Conservation (phyloP, 1,140 invertebrate species). For the Dendrolimus kikuchii region DNA sequence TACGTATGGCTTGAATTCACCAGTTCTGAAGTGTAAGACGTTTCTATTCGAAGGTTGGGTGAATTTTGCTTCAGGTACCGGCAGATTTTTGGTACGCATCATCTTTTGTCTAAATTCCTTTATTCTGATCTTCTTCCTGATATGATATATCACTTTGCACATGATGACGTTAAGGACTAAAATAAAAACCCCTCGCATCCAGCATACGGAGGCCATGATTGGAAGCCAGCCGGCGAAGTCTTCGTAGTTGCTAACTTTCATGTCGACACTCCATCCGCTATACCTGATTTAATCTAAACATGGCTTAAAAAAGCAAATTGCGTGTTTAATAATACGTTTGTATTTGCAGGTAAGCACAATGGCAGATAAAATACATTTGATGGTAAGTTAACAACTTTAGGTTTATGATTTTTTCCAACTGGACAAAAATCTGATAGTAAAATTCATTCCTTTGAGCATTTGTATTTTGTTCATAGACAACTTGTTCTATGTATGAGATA, state of each 20-base stretch:
- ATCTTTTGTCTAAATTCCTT: conserved; percentile 32
- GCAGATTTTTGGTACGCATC: conserved; percentile 19
- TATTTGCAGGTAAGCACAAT: too few species aligned
- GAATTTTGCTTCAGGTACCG: conserved; percentile 35
- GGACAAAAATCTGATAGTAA: too few species aligned
- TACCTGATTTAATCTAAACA: conserved; percentile 15
- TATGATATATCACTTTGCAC: conserved; percentile 24
- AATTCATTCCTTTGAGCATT: too few species aligned
- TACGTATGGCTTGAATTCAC: conserved; percentile 29
- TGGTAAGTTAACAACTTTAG: too few species aligned
- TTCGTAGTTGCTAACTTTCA: conserved; percentile 31
- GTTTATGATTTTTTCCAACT: too few species aligned
- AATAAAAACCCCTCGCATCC: conserved; percentile 41
- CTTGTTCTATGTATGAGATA: too few species aligned
- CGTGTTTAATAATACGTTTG: too few species aligned
- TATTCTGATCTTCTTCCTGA: conserved; percentile 27
- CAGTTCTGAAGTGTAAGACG: conserved; percentile 35
- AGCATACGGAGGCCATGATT: conserved; percentile 30
- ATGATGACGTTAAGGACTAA: conserved; percentile 40
- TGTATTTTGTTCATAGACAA: too few species aligned
- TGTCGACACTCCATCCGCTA: conserved; percentile 48
- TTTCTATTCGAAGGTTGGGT: conserved; percentile 11
- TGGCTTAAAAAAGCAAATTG: too few species aligned
- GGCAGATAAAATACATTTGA: too few species aligned
- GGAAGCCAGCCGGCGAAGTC: conserved; percentile 54